These are phyloP conservation scores for Coecobrya sp. DNA, from an alignment of 2,888 invertebrate genomes.

Conservation along the genomic window DNA sequence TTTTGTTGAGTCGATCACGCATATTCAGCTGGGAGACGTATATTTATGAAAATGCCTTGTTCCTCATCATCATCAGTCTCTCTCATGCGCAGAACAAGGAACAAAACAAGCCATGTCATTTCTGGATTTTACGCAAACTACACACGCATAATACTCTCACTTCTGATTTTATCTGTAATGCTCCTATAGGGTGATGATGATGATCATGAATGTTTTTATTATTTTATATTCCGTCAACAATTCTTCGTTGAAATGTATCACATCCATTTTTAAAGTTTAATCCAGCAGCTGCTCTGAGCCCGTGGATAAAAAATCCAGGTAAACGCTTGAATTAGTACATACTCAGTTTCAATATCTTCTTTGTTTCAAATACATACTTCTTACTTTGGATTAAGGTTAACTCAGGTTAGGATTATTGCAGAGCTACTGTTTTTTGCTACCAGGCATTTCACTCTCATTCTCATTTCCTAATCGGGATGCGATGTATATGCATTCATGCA, in stretches of 20 bases:
- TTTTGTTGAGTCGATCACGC: conserved; percentile 20
- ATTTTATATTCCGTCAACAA: too few species aligned
- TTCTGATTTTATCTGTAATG: conserved; percentile 27
- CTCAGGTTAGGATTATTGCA: too few species aligned
- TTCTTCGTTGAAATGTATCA: too few species aligned
- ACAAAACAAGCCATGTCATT: conserved; percentile 2
- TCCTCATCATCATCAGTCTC: background rate
- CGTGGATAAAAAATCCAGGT: too few species aligned
- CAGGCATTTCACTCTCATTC: background rate
- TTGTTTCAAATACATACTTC: too few species aligned
- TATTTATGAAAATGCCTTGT: background rate
- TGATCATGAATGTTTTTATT: background rate
- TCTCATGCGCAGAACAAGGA: conserved; percentile 42
- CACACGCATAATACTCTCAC: conserved; percentile 41
- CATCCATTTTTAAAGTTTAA: too few species aligned
- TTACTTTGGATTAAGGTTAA: too few species aligned
- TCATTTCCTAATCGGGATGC: background rate
- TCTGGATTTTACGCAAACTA: conserved; percentile 30
- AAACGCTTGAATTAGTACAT: too few species aligned
- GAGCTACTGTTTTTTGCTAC: too few species aligned
- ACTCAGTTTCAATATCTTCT: too few species aligned
- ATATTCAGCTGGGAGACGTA: too few species aligned
- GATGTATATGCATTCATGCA: conserved; percentile 1
- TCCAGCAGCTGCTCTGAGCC: too few species aligned
- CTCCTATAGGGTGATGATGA: background rate